Evolutionary conservation across 2,888 invertebrate species (phyloP).

Genomic region (Oscheius onirici): DNA sequence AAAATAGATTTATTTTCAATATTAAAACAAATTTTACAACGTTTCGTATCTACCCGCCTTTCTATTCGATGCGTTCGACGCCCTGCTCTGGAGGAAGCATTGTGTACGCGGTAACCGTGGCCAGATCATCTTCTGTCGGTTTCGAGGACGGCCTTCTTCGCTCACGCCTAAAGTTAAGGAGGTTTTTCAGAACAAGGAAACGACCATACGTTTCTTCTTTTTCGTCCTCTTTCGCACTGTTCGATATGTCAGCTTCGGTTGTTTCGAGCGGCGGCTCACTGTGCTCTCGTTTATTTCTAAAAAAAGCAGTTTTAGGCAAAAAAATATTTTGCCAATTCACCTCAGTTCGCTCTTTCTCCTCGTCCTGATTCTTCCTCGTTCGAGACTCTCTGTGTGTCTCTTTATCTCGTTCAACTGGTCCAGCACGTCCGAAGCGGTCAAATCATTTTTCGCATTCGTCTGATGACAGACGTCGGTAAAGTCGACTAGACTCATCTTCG

Average conservation of each 20-base stretch:
- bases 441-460: slow-evolving; percentile 49
- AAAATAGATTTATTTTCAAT: no score
- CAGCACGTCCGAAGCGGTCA: slow-evolving; percentile 58
- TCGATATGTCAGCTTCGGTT: slow-evolving; percentile 28
- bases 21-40: no score
- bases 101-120: slow-evolving; percentile 53
- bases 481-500: slow-evolving; percentile 71
- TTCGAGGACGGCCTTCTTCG: slow-evolving; percentile 24
- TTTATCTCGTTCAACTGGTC: slow-evolving; percentile 53
- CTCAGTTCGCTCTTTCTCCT: slow-evolving; percentile 33
- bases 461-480: slow-evolving; percentile 57
- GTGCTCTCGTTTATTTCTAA: slow-evolving; percentile 41
- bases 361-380: slow-evolving; percentile 37
- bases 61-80: slow-evolving; percentile 54
- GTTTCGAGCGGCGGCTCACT: slow-evolving; percentile 51
- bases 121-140: slow-evolving; percentile 35
- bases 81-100: slow-evolving; percentile 56
- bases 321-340: slow-evolving; percentile 37
- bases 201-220: no score
- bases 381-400: not conserved
- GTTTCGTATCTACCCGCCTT: no score
- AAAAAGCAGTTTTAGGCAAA: not conserved
- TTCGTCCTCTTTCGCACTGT: not conserved
- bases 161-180: slow-evolving; percentile 18
- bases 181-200: no score